Evolutionary conservation across 2,113 vertebrate species (phyloP).

Genomic region (Epinephelus cyanopodus): DNA sequence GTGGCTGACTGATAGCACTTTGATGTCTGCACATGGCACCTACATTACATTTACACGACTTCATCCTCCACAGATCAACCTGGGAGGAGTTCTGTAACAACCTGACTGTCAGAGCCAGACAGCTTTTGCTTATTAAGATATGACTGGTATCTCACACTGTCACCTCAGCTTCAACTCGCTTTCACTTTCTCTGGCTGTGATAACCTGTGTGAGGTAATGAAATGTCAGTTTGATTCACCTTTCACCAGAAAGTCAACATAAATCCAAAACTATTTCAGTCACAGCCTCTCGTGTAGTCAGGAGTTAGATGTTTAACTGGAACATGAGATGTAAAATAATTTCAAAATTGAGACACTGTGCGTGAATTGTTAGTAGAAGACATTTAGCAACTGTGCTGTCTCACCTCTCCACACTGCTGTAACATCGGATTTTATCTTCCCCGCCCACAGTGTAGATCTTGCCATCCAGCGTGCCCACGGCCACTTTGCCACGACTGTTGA

Average conservation of each 20-base stretch:
- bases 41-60: conserved; percentile 14
- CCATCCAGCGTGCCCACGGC: conserved; percentile 72
- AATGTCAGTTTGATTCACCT: conserved; percentile 17
- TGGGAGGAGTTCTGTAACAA: not conserved
- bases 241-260: conserved; percentile 5
- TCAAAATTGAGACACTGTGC: not conserved
- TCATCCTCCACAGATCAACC: not conserved
- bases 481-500: conserved; percentile 56
- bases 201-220: conserved; percentile 20
- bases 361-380: not conserved
- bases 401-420: conserved; percentile 79
- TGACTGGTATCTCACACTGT: conserved; percentile 18
- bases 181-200: not conserved
- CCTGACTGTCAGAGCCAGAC: not conserved
- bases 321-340: conserved; percentile 18
- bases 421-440: conserved; percentile 68
- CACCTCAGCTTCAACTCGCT: not conserved
- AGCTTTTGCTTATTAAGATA: conserved; percentile 9
- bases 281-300: conserved; percentile 18
- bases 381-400: not conserved
- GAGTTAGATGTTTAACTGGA: conserved; percentile 12
- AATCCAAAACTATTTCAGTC: conserved; percentile 30
- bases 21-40: conserved; percentile 12
- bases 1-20: conserved; percentile 2
- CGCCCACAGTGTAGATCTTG: conserved; percentile 77